Percentiles rank a stretch among this genome's conserved stretches.
These are phyloP conservation scores for Anas platyrhynchos DNA, from an alignment of 2,113 vertebrate species.

Conservation along the genomic window DNA sequence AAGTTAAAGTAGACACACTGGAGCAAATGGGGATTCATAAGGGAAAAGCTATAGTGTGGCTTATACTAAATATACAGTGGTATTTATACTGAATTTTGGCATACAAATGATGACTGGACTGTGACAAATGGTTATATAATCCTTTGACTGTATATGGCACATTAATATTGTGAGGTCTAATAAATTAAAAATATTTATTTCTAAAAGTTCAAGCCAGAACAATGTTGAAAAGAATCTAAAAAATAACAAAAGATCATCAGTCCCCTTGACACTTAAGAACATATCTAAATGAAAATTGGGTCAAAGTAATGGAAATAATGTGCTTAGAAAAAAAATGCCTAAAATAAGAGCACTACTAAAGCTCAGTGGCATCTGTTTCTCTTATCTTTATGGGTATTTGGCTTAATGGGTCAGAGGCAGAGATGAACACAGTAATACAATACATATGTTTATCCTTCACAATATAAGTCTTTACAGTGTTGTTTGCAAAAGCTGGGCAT, in stretches of 20 bases:
- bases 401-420: slow-evolving; percentile 23
- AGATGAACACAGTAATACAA: neutral
- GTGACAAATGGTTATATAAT: neutral
- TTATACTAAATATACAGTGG: neutral
- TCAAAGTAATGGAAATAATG: neutral
- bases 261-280: neutral
- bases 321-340: neutral
- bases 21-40: neutral
- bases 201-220: neutral
- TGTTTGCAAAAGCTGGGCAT: neutral
- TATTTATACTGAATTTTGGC: neutral
- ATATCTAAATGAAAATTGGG: neutral
- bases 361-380: neutral
- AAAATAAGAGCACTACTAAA: neutral
- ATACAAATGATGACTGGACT: neutral
- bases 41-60: neutral
- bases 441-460: neutral
- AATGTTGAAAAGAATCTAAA: neutral
- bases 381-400: neutral
- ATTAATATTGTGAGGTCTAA: neutral
- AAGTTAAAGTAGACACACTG: neutral
- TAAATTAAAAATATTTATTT: neutral
- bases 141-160: neutral
- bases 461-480: neutral
- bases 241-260: neutral